Base-by-base conservation (phyloP, 2,888 invertebrate genomes). In the Salticus scenicus region DNA sequence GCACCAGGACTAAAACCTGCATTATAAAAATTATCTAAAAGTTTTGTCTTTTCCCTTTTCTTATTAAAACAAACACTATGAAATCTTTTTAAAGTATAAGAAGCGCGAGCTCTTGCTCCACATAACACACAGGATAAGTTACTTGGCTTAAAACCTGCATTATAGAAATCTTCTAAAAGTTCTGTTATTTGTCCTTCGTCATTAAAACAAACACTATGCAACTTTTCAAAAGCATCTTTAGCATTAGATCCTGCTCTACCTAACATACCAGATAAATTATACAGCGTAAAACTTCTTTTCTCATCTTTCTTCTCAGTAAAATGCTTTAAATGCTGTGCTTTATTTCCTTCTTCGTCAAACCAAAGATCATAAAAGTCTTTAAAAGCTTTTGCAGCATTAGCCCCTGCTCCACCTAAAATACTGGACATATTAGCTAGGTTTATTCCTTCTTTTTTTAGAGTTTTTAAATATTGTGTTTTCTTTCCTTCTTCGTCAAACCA, bases 271-370 rank as follows among this genome's bases (percentile, higher is more conserved):
- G 71, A 71, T 42, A 79, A 70, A 30, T 64, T 57, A 71, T n/a
- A 33, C 64, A 71, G 57, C 63, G 20, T 71, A 42, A 79, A 71
- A 64, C 80, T 72, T 80, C 72, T 37, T 70, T 70, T 27, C 41
- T 30, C 72, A 27, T 72, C 47, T 72, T 72, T 30, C 17, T 64
- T 37, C 64, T 24, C 33, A 51, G 33, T 20, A 72, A 81, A 69
- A 74, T 73, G 67, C 63, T 74, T 67, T 66, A 81, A 81, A 81
- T 74, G 37, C 47, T 47, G 81, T 69, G 8, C 47, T 81, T 74
- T 81, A 66, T 79, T 73, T 73, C 72, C 79, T 79, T 79, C 64
- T 33, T 73, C n/a, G n/a, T n/a, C n/a, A n/a, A n/a, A n/a, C n/a
- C n/a, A n/a, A n/a, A n/a, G n/a, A n/a, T n/a, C n/a, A 67, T 67